A percentile compares a stretch with the other conserved stretches of the same genome.
Conservation (phyloP, 2,113 vertebrate genomes). For the Excalfactoria chinensis region DNA sequence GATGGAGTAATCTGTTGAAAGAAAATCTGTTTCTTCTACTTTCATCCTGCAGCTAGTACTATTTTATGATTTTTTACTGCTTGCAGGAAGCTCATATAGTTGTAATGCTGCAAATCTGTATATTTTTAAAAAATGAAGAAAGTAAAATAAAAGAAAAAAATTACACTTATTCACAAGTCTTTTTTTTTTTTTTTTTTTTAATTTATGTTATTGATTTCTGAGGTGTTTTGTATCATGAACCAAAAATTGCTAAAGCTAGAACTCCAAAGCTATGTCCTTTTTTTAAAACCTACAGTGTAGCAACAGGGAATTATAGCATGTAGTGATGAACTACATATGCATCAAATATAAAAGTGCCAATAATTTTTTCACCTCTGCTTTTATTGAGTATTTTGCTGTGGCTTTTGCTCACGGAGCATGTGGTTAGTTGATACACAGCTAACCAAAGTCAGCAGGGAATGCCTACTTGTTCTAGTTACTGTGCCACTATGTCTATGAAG, state of each 20-base stretch:
- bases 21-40: constrained; percentile 74
- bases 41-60: constrained; percentile 68
- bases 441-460: background rate
- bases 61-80: constrained; percentile 55
- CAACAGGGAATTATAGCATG: background rate
- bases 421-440: background rate
- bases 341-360: background rate
- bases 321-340: background rate
- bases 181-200: background rate
- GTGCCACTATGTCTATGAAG: background rate
- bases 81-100: constrained; percentile 49
- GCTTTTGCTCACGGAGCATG: background rate
- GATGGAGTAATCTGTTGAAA: constrained; percentile 74
- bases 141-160: background rate
- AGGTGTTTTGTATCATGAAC: background rate
- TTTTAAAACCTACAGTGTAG: background rate
- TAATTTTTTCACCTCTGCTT: background rate
- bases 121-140: background rate
- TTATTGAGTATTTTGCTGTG: constrained; percentile 1
- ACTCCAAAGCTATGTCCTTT: background rate
- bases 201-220: background rate
- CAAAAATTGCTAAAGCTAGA: background rate
- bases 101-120: constrained; percentile 51
- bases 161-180: background rate
- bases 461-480: background rate